A percentile compares a stretch with the other conserved stretches of the same genome.
Conservation (phyloP, 2,888 invertebrate genomes). For the Phasia obesa region DNA sequence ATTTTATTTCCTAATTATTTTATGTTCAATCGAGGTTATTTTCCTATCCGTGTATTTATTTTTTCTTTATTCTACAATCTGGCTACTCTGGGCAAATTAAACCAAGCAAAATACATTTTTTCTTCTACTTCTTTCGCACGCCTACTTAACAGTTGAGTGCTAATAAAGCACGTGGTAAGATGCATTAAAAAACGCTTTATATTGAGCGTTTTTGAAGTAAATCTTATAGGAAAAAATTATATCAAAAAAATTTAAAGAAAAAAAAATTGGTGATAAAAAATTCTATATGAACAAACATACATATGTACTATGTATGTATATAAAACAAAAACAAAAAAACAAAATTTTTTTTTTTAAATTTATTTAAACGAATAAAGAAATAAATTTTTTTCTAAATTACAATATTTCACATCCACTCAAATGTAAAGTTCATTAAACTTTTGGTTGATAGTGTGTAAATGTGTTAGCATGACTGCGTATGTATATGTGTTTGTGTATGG, state of each 20-base stretch:
- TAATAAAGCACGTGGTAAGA: constrained; percentile 50
- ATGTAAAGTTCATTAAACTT: constrained; percentile 67
- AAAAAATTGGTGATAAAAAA: not conserved
- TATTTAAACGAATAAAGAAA: not conserved
- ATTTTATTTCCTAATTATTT: no score
- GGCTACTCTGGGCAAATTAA: no score
- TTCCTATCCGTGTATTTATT: no score
- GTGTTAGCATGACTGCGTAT: not conserved
- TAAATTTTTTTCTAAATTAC: not conserved
- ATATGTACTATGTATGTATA: constrained; percentile 1
- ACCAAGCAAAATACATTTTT: constrained; percentile 7
- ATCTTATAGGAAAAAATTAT: not conserved
- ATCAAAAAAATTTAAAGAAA: constrained; percentile 1
- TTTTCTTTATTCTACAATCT: no score
- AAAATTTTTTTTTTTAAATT: not conserved
- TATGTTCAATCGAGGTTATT: no score
- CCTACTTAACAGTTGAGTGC: constrained; percentile 43
- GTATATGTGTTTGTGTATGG: not conserved
- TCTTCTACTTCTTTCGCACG: constrained; percentile 30
- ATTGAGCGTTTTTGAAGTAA: not conserved
- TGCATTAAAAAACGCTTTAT: constrained; percentile 20
- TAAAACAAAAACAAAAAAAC: not conserved
- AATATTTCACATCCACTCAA: constrained; percentile 50
- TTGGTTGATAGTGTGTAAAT: not conserved
- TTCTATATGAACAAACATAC: not conserved